Conservation (phyloP, 2,113 vertebrate genomes). For the Poeciliopsis turrubarensis region DNA sequence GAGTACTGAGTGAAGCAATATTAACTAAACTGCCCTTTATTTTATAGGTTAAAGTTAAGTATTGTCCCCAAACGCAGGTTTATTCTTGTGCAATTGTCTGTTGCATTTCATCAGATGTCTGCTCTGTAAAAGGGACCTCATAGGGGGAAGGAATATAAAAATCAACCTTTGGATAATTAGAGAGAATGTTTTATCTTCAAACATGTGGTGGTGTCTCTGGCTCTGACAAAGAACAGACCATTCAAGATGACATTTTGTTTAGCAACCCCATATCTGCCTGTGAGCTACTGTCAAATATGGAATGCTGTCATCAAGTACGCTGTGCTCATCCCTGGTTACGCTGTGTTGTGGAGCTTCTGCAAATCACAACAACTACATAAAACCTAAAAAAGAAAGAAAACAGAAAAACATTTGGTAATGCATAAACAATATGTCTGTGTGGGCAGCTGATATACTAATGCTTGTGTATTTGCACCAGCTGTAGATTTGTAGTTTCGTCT, state of each 20-base stretch:
- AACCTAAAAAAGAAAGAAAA: constrained; percentile 3
- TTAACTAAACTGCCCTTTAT: background rate
- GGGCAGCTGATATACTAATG: constrained; percentile 10
- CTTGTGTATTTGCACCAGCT: constrained; percentile 27
- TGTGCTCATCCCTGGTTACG: constrained; percentile 55
- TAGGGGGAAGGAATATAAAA: background rate
- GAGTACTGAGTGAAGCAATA: background rate
- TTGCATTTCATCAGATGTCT: constrained; percentile 34
- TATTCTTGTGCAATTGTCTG: constrained; percentile 25
- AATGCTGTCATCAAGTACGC: constrained; percentile 55
- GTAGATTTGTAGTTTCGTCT: constrained; percentile 52
- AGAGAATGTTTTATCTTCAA: constrained; percentile 55
- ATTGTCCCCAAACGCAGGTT: background rate
- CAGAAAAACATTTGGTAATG: constrained; percentile 58
- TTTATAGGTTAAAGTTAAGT: constrained; percentile 1
- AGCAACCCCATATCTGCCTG: constrained; percentile 69
- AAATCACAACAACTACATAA: constrained; percentile 21
- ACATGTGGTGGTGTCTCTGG: constrained; percentile 48
- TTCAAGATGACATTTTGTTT: constrained; percentile 73
- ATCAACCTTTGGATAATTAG: constrained; percentile 62
- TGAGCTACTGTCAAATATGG: constrained; percentile 67
- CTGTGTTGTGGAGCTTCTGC: constrained; percentile 34
- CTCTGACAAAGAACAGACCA: constrained; percentile 70
- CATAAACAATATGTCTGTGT: constrained; percentile 48
- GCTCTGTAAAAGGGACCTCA: constrained; percentile 45